Evolutionary conservation across 1,140 invertebrate species (phyloP).

Genomic region (Triops cancriformis): DNA sequence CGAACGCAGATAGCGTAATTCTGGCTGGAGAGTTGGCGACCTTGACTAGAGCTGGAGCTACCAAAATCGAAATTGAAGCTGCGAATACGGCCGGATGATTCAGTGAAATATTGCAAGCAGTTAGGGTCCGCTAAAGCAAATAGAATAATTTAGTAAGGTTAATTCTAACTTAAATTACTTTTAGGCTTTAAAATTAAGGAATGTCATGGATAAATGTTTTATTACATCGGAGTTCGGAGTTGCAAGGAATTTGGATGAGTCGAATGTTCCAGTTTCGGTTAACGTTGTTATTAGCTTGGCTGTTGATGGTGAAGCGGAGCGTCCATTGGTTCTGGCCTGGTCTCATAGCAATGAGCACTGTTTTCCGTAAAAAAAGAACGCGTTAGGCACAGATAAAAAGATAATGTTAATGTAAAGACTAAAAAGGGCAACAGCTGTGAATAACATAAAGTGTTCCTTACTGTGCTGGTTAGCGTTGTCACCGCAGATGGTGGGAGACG

Average conservation of each 20-base stretch:
- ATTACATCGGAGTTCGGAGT: slow-evolving; percentile 56
- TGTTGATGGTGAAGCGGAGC: slow-evolving; percentile 29
- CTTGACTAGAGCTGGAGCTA: slow-evolving; percentile 37
- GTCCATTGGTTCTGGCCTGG: neutral
- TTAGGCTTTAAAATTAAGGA: neutral
- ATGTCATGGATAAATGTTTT: neutral
- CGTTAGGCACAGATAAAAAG: neutral
- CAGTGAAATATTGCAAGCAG: slow-evolving; percentile 67
- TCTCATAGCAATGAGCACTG: neutral
- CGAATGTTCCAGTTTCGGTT: slow-evolving; percentile 67
- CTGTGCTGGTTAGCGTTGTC: slow-evolving; percentile 68
- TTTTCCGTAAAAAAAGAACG: neutral
- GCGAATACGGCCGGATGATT: slow-evolving; percentile 50
- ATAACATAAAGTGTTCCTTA: slow-evolving; percentile 34
- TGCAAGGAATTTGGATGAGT: slow-evolving; percentile 65
- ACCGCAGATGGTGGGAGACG: slow-evolving; percentile 63
- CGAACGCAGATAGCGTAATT: slow-evolving; percentile 66
- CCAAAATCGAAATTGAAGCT: slow-evolving; percentile 66
- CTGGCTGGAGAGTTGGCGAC: slow-evolving; percentile 56
- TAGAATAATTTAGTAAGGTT: neutral
- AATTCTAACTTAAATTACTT: neutral
- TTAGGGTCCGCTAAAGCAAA: neutral
- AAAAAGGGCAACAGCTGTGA: neutral
- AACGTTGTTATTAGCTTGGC: slow-evolving; percentile 56
- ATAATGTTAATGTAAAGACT: too few relatives aligned